Percentiles rank a stretch among this genome's conserved stretches.
Conservation (phyloP, 2,797 vertebrate genomes). For the Pseudochirops corinnae region DNA sequence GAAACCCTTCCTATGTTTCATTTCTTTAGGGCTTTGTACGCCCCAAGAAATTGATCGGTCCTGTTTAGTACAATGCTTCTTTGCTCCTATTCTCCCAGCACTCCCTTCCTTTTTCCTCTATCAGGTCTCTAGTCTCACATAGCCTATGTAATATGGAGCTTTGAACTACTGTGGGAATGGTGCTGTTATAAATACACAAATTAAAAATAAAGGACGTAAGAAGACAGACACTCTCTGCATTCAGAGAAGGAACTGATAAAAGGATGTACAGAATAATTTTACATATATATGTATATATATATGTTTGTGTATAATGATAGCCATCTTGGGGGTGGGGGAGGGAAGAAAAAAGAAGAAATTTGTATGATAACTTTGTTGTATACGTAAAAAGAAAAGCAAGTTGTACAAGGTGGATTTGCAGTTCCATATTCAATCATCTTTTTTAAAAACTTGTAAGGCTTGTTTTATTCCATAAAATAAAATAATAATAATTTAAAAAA, state of each 20-base stretch:
- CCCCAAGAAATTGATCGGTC: neutral
- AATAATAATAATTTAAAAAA: neutral
- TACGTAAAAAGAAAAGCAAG: neutral
- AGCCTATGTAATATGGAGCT: neutral
- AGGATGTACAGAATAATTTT: neutral
- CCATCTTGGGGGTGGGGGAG: neutral
- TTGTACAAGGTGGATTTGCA: neutral
- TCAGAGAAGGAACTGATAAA: neutral
- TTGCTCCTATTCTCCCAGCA: neutral
- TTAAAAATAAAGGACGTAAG: neutral
- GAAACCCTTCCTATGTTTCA: neutral
- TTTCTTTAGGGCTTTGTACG: neutral
- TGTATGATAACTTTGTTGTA: neutral
- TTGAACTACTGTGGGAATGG: neutral
- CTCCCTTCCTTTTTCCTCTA: neutral
- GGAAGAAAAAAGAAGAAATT: neutral
- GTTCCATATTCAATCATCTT: neutral
- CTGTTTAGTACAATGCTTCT: neutral
- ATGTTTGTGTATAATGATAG: neutral
- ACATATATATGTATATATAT: neutral
- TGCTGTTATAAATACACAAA: neutral
- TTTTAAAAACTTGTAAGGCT: too few relatives aligned
- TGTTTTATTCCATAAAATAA: neutral
- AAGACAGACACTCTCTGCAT: neutral
- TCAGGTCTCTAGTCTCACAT: neutral